Evolutionary conservation across 35 echinoderm and acorn worm species (phyloP).

Genomic region (Chiridota heheva): DNA sequence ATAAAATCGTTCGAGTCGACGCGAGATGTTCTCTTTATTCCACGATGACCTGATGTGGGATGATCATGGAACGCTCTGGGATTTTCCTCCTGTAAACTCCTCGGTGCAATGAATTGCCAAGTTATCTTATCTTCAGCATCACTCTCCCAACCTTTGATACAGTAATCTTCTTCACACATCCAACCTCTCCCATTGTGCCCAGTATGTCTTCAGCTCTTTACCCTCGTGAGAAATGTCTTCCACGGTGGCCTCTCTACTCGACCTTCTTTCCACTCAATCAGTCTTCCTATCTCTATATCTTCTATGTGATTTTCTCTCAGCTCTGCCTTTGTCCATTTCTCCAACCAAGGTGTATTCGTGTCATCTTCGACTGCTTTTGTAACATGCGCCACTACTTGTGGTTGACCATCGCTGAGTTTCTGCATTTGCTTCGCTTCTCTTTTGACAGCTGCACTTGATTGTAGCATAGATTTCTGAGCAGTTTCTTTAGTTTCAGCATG

Average conservation of each 20-base stretch:
- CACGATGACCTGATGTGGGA: slow-evolving; percentile 34
- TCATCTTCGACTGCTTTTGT: neutral
- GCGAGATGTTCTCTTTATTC: slow-evolving; percentile 27
- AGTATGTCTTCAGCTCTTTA: slow-evolving; percentile 27
- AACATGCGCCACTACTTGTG: neutral
- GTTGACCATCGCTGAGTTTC: neutral
- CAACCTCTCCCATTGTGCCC: slow-evolving; percentile 43
- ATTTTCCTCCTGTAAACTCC: neutral
- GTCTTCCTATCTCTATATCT: slow-evolving; percentile 2
- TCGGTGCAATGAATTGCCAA: slow-evolving; percentile 41
- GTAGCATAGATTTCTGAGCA: neutral
- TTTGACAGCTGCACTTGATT: neutral
- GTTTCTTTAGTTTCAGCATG: slow-evolving; percentile 3
- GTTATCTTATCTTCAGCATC: slow-evolving; percentile 9
- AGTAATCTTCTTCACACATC: slow-evolving; percentile 18
- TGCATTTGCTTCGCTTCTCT: neutral
- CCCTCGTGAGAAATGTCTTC: neutral
- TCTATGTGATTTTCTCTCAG: slow-evolving; percentile 26
- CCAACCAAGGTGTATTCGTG: neutral
- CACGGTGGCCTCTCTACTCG: neutral
- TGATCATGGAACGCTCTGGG: slow-evolving; percentile 13
- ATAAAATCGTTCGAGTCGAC: slow-evolving; percentile 28
- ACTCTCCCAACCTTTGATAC: slow-evolving; percentile 40
- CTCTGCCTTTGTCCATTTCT: slow-evolving; percentile 16
- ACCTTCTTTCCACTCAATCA: slow-evolving; percentile 15